Percentiles rank a stretch among this genome's conserved stretches.
phyloP scores from a whole-genome alignment of 2,888 invertebrate genomes.

The Taenaris catops region DNA sequence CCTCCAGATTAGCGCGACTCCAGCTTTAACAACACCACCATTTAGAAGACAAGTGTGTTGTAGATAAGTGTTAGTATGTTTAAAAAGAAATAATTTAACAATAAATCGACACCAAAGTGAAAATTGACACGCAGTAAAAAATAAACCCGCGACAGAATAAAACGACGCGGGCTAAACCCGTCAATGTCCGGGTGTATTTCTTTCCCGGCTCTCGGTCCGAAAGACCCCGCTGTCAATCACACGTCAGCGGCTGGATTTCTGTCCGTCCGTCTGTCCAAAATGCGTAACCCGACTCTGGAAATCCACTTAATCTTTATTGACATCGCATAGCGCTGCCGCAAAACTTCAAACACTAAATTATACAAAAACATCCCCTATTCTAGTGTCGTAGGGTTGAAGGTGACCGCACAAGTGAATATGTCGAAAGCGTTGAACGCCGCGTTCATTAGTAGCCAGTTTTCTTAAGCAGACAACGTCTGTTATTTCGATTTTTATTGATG shows the following conservation, averaged over 20 bases:
- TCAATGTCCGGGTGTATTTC: conserved; percentile 19
- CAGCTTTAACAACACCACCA: too few species aligned
- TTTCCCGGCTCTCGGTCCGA: conserved; percentile 22
- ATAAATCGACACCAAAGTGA: too few species aligned
- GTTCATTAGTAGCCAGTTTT: conserved; percentile 58
- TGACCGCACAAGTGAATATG: conserved; percentile 22
- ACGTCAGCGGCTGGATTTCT: conserved; percentile 36
- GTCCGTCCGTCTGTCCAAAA: conserved; percentile 33
- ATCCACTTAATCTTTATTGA: conserved; percentile 42
- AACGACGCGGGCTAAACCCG: conserved; percentile 15
- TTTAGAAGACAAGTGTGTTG: too few species aligned
- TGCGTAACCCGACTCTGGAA: conserved; percentile 38
- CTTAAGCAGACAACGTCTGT: conserved; percentile 52
- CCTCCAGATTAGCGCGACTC: too few species aligned
- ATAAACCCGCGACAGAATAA: conserved; percentile 14
- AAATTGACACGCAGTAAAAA: too few species aligned
- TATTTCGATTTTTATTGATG: conserved; percentile 44
- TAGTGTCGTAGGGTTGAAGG: conserved; percentile 13
- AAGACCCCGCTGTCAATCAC: conserved; percentile 33
- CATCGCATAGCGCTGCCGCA: conserved; percentile 26
- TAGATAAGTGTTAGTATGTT: too few species aligned
- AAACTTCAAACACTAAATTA: not conserved
- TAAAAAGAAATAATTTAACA: too few species aligned
- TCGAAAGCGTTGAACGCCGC: conserved; percentile 26
- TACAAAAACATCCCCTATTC: conserved; percentile 24